A percentile compares a stretch with the other conserved stretches of the same genome.
These are phyloP conservation scores for Zaprionus lineosus DNA, from an alignment of 2,888 invertebrate genomes.

Conservation along the genomic window DNA sequence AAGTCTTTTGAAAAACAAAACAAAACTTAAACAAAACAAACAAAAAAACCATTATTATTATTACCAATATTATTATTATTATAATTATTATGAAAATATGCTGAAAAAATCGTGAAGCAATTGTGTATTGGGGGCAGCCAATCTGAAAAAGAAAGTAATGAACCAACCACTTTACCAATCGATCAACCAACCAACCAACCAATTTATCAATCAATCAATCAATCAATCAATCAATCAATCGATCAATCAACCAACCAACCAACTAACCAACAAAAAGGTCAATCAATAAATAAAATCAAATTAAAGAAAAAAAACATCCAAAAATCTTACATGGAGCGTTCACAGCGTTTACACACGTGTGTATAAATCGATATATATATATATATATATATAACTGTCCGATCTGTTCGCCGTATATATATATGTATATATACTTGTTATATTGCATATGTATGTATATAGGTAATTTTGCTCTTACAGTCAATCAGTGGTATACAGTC, in stretches of 20 bases:
- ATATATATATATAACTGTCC: too few relatives aligned
- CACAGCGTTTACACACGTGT: too few relatives aligned
- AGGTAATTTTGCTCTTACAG: too few relatives aligned
- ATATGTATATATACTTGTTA: slow-evolving; percentile 1
- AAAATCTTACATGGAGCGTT: slow-evolving; percentile 4
- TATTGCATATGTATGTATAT: too few relatives aligned
- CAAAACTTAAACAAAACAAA: slow-evolving; percentile 28
- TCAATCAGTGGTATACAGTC: too few relatives aligned
- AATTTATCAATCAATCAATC: slow-evolving; percentile 49
- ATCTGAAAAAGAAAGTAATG: slow-evolving; percentile 72
- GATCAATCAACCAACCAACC: slow-evolving; percentile 37
- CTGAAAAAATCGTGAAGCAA: slow-evolving; percentile 83
- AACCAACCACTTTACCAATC: slow-evolving; percentile 31
- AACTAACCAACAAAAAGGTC: slow-evolving; percentile 24
- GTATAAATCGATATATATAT: too few relatives aligned
- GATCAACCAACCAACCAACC: slow-evolving; percentile 39
- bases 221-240: slow-evolving; percentile 45
- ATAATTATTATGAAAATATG: slow-evolving; percentile 65
- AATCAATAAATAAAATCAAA: slow-evolving; percentile 22
- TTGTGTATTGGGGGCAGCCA: slow-evolving; percentile 83
- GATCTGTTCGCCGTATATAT: neutral
- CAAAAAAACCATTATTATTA: slow-evolving; percentile 43
- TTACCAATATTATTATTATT: slow-evolving; percentile 33
- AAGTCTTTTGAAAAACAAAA: slow-evolving; percentile 50
- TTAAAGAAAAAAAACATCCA: slow-evolving; percentile 2